Percentiles rank a stretch among this genome's conserved stretches.
phyloP scores from a whole-genome alignment of 2,113 vertebrate species.

The Oenanthe oenanthe region DNA sequence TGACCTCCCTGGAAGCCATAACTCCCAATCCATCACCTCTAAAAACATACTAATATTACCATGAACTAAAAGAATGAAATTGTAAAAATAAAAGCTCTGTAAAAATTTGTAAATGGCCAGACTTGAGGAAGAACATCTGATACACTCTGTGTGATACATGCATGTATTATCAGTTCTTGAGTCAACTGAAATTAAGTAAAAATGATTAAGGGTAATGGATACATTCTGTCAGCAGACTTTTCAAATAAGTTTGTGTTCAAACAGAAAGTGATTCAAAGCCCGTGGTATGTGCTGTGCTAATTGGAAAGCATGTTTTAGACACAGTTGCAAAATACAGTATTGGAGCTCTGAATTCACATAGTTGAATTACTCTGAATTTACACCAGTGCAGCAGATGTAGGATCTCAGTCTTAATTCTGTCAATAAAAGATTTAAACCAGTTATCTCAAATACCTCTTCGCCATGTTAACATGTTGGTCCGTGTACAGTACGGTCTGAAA shows the following conservation, averaged over 20 bases:
- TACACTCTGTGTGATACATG: neutral
- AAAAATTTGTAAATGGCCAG: neutral
- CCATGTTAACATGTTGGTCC: rapidly evolving
- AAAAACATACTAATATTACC: neutral
- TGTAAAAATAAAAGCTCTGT: neutral
- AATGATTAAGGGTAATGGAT: neutral
- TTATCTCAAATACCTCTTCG: neutral
- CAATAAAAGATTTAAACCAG: neutral
- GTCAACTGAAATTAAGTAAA: neutral
- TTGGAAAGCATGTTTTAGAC: neutral
- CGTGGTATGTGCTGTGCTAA: neutral
- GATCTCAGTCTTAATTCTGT: neutral
- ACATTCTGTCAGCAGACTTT: neutral
- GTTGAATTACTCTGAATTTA: neutral
- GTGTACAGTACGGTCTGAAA: neutral
- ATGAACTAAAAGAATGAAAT: neutral
- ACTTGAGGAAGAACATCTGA: neutral
- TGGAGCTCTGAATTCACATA: neutral
- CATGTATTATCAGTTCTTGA: neutral
- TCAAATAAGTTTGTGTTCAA: neutral
- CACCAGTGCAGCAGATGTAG: neutral
- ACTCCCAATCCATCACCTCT: neutral
- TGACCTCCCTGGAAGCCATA: neutral
- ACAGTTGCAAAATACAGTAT: neutral
- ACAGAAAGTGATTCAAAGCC: neutral